These are phyloP conservation scores for Acrocephalus scirpaceus DNA, from an alignment of 2,797 vertebrate genomes.

Conservation along the genomic window DNA sequence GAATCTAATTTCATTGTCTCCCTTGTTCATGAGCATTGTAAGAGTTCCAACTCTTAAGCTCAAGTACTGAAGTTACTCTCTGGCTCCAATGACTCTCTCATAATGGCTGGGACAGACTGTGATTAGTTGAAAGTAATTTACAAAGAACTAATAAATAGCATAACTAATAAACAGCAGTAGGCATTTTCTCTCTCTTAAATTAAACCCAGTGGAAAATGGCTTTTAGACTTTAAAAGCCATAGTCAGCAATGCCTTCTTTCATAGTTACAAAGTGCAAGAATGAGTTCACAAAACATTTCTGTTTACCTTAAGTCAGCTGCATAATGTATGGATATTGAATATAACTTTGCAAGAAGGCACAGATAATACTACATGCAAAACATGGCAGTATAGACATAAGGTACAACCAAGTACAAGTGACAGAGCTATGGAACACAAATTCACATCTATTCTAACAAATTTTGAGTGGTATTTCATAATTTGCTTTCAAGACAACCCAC, in stretches of 20 bases:
- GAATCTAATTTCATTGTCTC: conserved; percentile 75
- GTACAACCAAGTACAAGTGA: neutral
- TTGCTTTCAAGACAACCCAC: neutral
- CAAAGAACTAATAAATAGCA: conserved; percentile 54
- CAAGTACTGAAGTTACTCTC: neutral
- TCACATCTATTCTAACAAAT: neutral
- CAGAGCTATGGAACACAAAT: neutral
- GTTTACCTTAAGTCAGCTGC: neutral
- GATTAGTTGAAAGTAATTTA: conserved; percentile 68
- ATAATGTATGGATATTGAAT: neutral
- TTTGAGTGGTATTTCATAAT: neutral
- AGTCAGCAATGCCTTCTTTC: neutral
- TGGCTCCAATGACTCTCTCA: conserved; percentile 48
- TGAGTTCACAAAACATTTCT: neutral
- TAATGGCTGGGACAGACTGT: conserved; percentile 58
- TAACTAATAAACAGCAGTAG: conserved; percentile 5
- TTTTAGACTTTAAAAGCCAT: conserved; percentile 43
- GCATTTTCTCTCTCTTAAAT: conserved; percentile 10
- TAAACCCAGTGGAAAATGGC: conserved; percentile 1
- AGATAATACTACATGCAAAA: neutral
- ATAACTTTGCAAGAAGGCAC: neutral
- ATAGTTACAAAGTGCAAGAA: neutral
- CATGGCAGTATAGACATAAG: neutral
- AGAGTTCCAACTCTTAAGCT: conserved; percentile 31
- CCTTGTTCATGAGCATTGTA: neutral